Conservation (phyloP, 2,888 invertebrate genomes). For the Ormyrus nitidulus region DNA sequence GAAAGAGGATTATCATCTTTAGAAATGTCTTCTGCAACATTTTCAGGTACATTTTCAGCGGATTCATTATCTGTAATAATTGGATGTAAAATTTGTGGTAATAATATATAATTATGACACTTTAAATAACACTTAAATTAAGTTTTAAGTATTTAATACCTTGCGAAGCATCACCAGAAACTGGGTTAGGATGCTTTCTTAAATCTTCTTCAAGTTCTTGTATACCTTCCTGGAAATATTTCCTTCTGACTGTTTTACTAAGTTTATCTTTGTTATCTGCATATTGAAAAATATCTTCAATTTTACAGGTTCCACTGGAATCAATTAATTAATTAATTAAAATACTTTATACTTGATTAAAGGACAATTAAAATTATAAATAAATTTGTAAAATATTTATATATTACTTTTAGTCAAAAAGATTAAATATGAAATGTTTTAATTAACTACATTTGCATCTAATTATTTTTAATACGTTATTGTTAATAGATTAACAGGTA, state of each 20-base stretch:
- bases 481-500: no score
- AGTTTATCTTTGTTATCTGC: slow-evolving; percentile 87
- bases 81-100: not conserved
- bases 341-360: slow-evolving; percentile 27
- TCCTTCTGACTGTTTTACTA: slow-evolving; percentile 86
- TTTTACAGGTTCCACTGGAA: slow-evolving; percentile 78
- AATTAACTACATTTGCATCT: no score
- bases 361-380: not conserved
- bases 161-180: slow-evolving; percentile 49
- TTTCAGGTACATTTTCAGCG: slow-evolving; percentile 56
- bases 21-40: slow-evolving; percentile 57
- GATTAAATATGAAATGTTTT: not conserved
- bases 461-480: no score
- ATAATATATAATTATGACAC: slow-evolving; percentile 12
- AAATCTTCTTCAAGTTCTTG: slow-evolving; percentile 90
- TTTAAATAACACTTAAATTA: not conserved
- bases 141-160: slow-evolving; percentile 43
- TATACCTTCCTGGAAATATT: slow-evolving; percentile 91
- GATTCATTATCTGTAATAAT: slow-evolving; percentile 37
- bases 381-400: not conserved
- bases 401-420: not conserved
- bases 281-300: slow-evolving; percentile 91
- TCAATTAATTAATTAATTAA: not conserved
- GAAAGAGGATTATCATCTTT: slow-evolving; percentile 58
- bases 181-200: slow-evolving; percentile 72